Conservation (phyloP, 2,888 invertebrate species). For the Boloria selene region DNA sequence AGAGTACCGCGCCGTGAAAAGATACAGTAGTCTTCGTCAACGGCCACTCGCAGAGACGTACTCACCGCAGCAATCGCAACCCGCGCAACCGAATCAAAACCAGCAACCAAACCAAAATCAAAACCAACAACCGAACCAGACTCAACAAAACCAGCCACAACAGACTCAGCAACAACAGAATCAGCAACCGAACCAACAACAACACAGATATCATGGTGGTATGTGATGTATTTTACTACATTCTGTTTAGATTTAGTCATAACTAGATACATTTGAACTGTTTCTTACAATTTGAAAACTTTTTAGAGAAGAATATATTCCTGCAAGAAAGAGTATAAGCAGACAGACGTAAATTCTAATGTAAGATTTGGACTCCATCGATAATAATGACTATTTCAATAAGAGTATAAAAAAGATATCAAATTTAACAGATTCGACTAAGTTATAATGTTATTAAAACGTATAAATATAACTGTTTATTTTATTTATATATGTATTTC, state of each 20-base stretch:
- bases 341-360: too few species aligned
- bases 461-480: neutral
- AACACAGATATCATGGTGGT: conserved; percentile 60
- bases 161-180: conserved; percentile 42
- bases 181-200: conserved; percentile 38
- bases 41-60: conserved; percentile 82
- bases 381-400: too few species aligned
- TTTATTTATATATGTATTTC: neutral
- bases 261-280: neutral
- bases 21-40: conserved; percentile 83
- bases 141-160: conserved; percentile 27
- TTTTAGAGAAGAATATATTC: too few species aligned
- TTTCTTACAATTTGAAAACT: too few species aligned
- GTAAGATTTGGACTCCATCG: too few species aligned
- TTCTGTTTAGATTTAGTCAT: neutral
- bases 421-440: too few species aligned
- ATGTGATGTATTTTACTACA: conserved; percentile 18
- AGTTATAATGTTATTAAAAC: too few species aligned
- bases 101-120: conserved; percentile 33
- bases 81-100: conserved; percentile 42
- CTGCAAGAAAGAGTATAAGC: too few species aligned
- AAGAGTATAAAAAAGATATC: too few species aligned
- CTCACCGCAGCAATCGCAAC: conserved; percentile 57
- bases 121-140: conserved; percentile 40
- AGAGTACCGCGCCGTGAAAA: conserved; percentile 72